Evolutionary conservation across 2,888 invertebrate species (phyloP), one percentile per base, ranked within the genome.

Genomic region (Rugalucina vietnamica): DNA sequence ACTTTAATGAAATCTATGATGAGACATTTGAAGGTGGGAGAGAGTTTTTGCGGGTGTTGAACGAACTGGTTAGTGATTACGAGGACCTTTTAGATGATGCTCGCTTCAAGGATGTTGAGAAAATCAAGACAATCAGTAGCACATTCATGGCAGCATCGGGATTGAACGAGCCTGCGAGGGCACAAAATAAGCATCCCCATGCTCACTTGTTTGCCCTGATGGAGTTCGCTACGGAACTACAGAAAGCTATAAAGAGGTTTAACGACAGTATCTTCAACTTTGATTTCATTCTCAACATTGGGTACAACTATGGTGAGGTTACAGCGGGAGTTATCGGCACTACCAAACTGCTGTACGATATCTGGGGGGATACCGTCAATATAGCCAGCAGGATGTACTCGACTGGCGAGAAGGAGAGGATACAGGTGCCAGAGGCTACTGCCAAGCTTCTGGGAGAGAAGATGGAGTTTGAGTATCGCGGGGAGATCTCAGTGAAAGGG

Each of bases 91-190:
- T 99, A 10, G 97, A 97, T 83, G 96, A 97, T 65, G 96, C 97
- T 3, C 97, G 97, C 89, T 98, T 97, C 92, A 96, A 97, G 60
- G 97, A 97, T 91, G 98, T 99, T 8, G 99, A 99, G 94, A 99
- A 99, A 95, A 99, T 99, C 88, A 99, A 99, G 95, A 99, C 99
- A 0, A 99, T 99, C 85, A 95, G 98, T 5, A 98, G 98, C 89
- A 98, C 98, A 0, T 99, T 98, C 93, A 99, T 99, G 99, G 99
- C 98, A 0, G 99, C 99, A 0, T 98, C 98, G 83, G 99, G 99
- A 0, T 95, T 99, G 81, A 98, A 99, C 95, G 98, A 98, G 0
- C 96, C 96, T 82, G 96, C 97, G 91, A 96, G 98, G 3, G 96
- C 96, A 32, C 95, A 96, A 69, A 97, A 97, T 88, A 96, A 96